Conservation (phyloP, 1,140 invertebrate species). For the Pseudobourletiella spinata region DNA sequence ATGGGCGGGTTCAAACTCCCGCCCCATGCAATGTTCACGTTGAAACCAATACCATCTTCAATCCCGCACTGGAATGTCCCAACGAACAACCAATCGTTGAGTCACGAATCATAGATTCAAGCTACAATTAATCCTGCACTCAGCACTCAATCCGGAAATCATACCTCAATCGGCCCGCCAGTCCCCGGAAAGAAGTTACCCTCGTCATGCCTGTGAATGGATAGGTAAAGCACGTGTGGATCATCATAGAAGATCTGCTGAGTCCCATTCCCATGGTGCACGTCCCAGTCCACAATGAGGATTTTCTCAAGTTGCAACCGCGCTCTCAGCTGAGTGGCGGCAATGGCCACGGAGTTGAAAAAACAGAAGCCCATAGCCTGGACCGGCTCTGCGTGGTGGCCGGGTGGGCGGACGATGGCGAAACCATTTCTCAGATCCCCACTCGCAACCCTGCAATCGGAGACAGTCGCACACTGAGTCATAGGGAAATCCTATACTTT, state of each 20-base stretch:
- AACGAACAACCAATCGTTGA: neutral
- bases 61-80: slow-evolving; percentile 63
- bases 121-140: too few species aligned
- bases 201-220: slow-evolving; percentile 97
- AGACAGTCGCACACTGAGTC: too few species aligned
- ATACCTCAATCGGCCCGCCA: slow-evolving; percentile 3
- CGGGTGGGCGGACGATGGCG: slow-evolving; percentile 85
- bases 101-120: neutral
- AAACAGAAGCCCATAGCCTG: slow-evolving; percentile 99
- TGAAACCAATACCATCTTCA: slow-evolving; percentile 86
- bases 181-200: slow-evolving; percentile 94
- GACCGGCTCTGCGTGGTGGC: slow-evolving; percentile 94
- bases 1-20: slow-evolving; percentile 83
- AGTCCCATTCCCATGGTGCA: slow-evolving; percentile 98
- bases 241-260: slow-evolving; percentile 95
- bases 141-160: neutral
- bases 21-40: slow-evolving; percentile 90
- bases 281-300: slow-evolving; percentile 97
- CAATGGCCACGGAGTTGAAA: slow-evolving; percentile 98
- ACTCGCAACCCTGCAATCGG: slow-evolving; percentile 50
- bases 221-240: slow-evolving; percentile 87
- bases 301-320: slow-evolving; percentile 78
- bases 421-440: slow-evolving; percentile 74
- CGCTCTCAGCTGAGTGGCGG: slow-evolving; percentile 78
- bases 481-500: too few species aligned